These are phyloP conservation scores for Tor tambroides DNA, from an alignment of 2,113 vertebrate species.

Conservation along the genomic window DNA sequence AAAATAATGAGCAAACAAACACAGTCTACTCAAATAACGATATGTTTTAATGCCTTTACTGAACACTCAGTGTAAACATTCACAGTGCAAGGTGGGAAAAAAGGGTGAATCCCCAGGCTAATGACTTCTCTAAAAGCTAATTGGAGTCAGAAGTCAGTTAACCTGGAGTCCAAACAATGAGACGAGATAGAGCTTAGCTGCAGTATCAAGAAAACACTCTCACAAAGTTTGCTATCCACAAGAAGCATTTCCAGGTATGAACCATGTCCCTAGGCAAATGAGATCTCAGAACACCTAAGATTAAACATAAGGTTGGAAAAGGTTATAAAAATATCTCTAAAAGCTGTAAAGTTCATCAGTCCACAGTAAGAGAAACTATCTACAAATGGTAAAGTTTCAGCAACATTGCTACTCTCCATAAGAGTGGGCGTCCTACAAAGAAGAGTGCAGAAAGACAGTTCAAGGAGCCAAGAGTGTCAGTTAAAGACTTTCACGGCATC, in stretches of 20 bases:
- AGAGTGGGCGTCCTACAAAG: not conserved
- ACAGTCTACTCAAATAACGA: not conserved
- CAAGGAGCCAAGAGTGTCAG: not conserved
- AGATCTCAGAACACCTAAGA: not conserved
- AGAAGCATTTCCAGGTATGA: not conserved
- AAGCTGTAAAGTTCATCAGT: not conserved
- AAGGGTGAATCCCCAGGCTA: not conserved
- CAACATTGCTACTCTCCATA: not conserved
- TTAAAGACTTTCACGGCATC: not conserved
- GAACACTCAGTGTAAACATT: not conserved
- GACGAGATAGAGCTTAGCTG: not conserved
- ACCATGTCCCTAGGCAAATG: not conserved
- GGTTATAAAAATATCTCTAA: not conserved
- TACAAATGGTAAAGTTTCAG: not conserved
- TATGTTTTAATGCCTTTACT: not conserved
- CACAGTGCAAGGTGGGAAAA: not conserved
- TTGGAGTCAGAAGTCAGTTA: conserved; percentile 24
- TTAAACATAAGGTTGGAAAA: not conserved
- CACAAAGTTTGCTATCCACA: not conserved
- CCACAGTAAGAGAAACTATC: not conserved
- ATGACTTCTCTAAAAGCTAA: conserved; percentile 11
- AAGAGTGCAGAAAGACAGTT: not conserved
- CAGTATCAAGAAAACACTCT: not conserved
- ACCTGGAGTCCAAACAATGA: conserved; percentile 4
- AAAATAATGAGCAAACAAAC: not conserved